These are phyloP conservation scores for Drosophila mauritiana DNA, from an alignment of 1,140 invertebrate genomes.

Conservation along the genomic window DNA sequence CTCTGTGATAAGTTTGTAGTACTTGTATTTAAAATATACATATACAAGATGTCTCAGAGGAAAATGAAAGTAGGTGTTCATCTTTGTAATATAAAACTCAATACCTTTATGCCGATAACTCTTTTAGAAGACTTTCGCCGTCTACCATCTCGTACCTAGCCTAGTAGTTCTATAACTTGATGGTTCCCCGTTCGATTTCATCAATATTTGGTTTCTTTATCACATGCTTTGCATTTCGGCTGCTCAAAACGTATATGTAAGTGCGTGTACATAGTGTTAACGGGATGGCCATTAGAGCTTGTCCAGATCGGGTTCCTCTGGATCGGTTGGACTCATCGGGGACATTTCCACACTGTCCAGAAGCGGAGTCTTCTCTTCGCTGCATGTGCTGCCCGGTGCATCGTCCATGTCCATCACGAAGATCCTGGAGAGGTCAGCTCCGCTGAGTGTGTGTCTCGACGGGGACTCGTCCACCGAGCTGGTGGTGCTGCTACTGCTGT, in stretches of 20 bases:
- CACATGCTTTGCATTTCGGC: constrained; percentile 75
- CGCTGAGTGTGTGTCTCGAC: constrained; percentile 67
- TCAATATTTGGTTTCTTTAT: constrained; percentile 69
- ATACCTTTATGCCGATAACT: neutral
- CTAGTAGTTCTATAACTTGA: constrained; percentile 58
- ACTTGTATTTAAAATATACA: neutral
- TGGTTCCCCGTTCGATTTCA: constrained; percentile 56
- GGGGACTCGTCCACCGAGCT: constrained; percentile 78
- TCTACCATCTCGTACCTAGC: constrained; percentile 21
- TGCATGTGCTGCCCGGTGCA: constrained; percentile 65
- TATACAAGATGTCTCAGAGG: too few species aligned
- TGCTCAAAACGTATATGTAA: constrained; percentile 51
- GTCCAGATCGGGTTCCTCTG: constrained; percentile 64
- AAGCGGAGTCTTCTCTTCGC: constrained; percentile 83
- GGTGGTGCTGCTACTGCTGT: constrained; percentile 50
- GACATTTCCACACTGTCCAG: constrained; percentile 84
- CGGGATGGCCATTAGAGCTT: constrained; percentile 58
- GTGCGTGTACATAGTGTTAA: constrained; percentile 23
- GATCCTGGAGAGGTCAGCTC: constrained; percentile 74
- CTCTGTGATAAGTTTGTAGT: neutral
- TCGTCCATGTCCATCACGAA: constrained; percentile 82
- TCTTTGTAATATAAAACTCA: too few species aligned
- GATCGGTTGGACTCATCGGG: constrained; percentile 82
- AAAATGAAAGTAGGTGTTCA: too few species aligned
- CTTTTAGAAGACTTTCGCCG: neutral